A percentile compares a stretch with the other conserved stretches of the same genome.
Evolutionary conservation across 2,113 vertebrate species (phyloP).

Genomic region (Rhombomys opimus): DNA sequence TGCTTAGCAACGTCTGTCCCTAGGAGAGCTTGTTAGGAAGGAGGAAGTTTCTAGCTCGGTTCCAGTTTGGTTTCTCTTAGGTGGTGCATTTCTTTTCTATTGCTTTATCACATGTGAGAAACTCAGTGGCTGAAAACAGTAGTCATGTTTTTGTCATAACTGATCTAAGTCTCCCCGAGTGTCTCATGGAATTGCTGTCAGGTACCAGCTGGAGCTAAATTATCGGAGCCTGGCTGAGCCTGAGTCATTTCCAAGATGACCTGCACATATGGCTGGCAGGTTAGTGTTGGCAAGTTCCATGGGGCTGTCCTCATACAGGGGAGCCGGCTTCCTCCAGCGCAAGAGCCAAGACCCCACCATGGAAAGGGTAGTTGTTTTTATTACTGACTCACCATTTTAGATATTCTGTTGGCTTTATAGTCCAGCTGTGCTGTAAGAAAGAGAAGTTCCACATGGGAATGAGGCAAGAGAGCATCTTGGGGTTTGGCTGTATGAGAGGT

Average conservation of each 20-base stretch:
- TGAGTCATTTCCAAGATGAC: neutral
- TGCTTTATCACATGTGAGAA: neutral
- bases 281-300: neutral
- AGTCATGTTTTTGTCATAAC: neutral
- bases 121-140: neutral
- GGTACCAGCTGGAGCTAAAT: neutral
- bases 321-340: neutral
- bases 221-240: neutral
- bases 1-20: neutral
- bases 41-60: neutral
- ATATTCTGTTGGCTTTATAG: neutral
- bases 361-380: neutral
- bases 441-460: neutral
- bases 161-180: neutral
- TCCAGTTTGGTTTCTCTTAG: neutral
- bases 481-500: neutral
- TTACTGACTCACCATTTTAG: neutral
- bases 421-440: neutral
- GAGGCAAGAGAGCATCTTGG: neutral
- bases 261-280: neutral
- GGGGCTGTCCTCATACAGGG: neutral
- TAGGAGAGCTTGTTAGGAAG: neutral
- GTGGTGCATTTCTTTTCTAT: neutral
- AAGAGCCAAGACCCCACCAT: neutral
- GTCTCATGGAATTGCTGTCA: neutral